These are phyloP conservation scores for Halesus radiatus DNA, from an alignment of 1,140 invertebrate genomes.

Conservation along the genomic window DNA sequence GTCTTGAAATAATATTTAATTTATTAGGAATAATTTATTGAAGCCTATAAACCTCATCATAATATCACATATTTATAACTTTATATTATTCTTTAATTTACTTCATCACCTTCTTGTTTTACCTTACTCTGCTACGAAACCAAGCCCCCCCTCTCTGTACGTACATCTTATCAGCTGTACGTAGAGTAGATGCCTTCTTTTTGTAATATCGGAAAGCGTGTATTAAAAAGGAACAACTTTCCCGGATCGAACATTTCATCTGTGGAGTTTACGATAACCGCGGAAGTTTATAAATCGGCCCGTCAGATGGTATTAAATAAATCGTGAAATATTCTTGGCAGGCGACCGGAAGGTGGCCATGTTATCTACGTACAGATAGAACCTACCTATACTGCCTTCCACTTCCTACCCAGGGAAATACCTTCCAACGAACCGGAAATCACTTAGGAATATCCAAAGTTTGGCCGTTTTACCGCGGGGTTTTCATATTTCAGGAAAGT, in stretches of 20 bases:
- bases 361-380: too few relatives aligned
- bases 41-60: too few relatives aligned
- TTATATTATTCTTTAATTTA: too few relatives aligned
- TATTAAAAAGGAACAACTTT: not conserved
- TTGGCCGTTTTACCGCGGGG: conserved; percentile 3
- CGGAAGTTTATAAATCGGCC: conserved; percentile 55
- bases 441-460: conserved; percentile 41
- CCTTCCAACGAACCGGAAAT: conserved; percentile 28
- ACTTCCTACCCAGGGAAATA: not conserved
- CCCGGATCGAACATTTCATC: not conserved
- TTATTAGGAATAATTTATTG: too few relatives aligned
- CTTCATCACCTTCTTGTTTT: too few relatives aligned
- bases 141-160: too few relatives aligned
- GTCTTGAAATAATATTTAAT: too few relatives aligned
- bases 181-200: too few relatives aligned
- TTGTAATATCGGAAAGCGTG: not conserved
- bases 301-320: conserved; percentile 53
- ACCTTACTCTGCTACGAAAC: too few relatives aligned
- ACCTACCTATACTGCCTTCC: too few relatives aligned
- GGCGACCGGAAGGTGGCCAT: conserved; percentile 11
- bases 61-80: too few relatives aligned
- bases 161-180: too few relatives aligned
- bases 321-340: conserved; percentile 52
- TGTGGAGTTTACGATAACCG: conserved; percentile 19
- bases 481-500: conserved; percentile 27